Conservation (phyloP, 2,113 vertebrate species). For the Sturnus vulgaris region DNA sequence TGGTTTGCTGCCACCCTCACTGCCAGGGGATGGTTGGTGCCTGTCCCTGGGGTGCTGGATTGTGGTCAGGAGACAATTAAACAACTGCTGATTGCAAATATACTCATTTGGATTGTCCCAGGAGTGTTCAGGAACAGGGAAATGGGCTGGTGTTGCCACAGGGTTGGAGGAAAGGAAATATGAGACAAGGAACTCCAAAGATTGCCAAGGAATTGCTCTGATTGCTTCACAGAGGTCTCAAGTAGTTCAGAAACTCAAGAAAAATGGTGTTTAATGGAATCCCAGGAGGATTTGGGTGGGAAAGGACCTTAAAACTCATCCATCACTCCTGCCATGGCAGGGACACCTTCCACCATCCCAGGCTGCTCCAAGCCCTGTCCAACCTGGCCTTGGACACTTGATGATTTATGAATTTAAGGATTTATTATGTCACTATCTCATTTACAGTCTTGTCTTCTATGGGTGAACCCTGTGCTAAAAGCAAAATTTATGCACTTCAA, state of each 20-base stretch:
- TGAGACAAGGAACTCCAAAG: not conserved
- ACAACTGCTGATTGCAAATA: too few species aligned
- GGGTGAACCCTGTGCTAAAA: not conserved
- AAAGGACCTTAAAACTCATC: not conserved
- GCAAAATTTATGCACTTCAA: not conserved
- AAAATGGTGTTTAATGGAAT: not conserved
- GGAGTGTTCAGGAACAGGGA: not conserved
- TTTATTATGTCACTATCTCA: not conserved
- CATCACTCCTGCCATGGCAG: not conserved
- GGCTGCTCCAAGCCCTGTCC: not conserved
- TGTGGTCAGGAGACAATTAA: too few species aligned
- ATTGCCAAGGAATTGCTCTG: not conserved
- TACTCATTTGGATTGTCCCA: not conserved
- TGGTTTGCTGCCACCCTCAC: not conserved
- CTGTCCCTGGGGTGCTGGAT: not conserved
- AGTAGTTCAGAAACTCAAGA: not conserved
- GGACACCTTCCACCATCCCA: not conserved
- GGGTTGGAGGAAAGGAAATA: not conserved
- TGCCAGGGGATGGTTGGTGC: rapidly evolving
- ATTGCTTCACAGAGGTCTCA: not conserved
- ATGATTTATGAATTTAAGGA: not conserved
- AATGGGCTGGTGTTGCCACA: not conserved
- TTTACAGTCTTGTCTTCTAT: not conserved
- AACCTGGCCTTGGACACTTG: not conserved
- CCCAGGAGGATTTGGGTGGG: not conserved